These are phyloP conservation scores for Synanthedon vespiformis DNA, from an alignment of 2,888 invertebrate species.

Conservation along the genomic window DNA sequence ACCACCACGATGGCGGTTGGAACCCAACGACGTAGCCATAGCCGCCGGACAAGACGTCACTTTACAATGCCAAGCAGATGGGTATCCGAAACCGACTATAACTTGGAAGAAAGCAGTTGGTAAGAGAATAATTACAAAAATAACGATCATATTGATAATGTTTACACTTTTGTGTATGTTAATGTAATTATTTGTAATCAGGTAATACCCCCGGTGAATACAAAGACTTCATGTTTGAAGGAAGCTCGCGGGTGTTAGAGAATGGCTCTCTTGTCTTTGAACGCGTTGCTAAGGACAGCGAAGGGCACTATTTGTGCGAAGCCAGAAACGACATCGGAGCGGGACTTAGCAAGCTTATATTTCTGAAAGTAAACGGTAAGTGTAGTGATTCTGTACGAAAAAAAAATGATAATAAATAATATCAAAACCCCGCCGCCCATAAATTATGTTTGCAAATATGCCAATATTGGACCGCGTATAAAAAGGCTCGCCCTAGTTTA, in stretches of 20 bases:
- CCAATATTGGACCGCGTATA: too few species aligned
- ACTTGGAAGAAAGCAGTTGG: constrained; percentile 92
- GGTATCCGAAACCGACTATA: constrained; percentile 89
- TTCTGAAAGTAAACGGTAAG: constrained; percentile 89
- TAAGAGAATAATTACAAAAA: constrained; percentile 29
- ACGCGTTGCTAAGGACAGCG: constrained; percentile 86
- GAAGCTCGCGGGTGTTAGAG: constrained; percentile 79
- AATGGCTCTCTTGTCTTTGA: constrained; percentile 89
- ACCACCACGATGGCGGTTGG: constrained; percentile 90
- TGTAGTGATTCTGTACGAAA: background rate
- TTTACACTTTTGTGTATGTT: background rate
- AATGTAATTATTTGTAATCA: constrained; percentile 17
- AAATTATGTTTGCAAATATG: too few species aligned
- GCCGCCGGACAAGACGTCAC: constrained; percentile 86
- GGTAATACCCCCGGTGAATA: constrained; percentile 80
- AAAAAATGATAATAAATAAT: too few species aligned
- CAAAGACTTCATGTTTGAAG: constrained; percentile 85
- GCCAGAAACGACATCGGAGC: constrained; percentile 93
- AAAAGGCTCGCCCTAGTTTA: too few species aligned
- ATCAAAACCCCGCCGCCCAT: too few species aligned
- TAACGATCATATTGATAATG: background rate
- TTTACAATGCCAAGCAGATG: constrained; percentile 90
- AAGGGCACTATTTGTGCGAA: constrained; percentile 92
- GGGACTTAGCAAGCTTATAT: constrained; percentile 92
- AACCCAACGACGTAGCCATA: constrained; percentile 85